A percentile compares a stretch with the other conserved stretches of the same genome.
phyloP scores from a whole-genome alignment of 2,113 vertebrate genomes.

The Centropus bengalensis region DNA sequence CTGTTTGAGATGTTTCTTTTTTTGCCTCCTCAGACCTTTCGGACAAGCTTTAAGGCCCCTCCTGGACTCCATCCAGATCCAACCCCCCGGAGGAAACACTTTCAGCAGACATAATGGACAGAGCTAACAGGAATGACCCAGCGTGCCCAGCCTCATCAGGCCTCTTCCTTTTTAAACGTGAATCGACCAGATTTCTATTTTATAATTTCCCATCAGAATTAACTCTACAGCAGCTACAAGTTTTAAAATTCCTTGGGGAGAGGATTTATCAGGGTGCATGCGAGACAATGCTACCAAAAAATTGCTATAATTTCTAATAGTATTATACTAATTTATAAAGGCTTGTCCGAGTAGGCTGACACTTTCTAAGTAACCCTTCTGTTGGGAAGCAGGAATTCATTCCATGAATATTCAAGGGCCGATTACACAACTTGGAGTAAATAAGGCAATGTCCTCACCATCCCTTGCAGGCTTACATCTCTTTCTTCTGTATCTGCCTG shows the following conservation, averaged over 20 bases:
- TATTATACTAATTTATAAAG: constrained; percentile 79
- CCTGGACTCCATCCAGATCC: constrained; percentile 87
- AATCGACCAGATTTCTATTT: constrained; percentile 81
- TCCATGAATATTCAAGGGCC: background rate
- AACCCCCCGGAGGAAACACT: constrained; percentile 85
- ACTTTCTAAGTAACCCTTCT: constrained; percentile 55
- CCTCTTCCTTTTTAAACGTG: constrained; percentile 80
- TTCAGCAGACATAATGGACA: constrained; percentile 87
- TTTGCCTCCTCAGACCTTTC: constrained; percentile 83
- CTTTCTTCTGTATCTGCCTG: background rate
- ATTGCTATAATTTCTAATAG: constrained; percentile 74
- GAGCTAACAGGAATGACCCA: constrained; percentile 78
- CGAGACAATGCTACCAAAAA: constrained; percentile 72
- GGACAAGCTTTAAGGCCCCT: constrained; percentile 91
- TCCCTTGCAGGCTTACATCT: background rate
- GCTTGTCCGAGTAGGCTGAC: constrained; percentile 73
- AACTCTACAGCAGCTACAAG: constrained; percentile 65
- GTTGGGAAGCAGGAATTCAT: constrained; percentile 58
- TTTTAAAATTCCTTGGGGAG: constrained; percentile 74
- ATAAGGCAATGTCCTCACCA: background rate
- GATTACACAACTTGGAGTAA: background rate
- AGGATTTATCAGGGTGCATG: constrained; percentile 72
- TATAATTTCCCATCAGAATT: constrained; percentile 80
- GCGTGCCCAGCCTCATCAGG: constrained; percentile 64
- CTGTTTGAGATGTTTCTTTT: background rate